Evolutionary conservation across 2,888 invertebrate genomes (phyloP).

Genomic region (Drosophila melanosoma): DNA sequence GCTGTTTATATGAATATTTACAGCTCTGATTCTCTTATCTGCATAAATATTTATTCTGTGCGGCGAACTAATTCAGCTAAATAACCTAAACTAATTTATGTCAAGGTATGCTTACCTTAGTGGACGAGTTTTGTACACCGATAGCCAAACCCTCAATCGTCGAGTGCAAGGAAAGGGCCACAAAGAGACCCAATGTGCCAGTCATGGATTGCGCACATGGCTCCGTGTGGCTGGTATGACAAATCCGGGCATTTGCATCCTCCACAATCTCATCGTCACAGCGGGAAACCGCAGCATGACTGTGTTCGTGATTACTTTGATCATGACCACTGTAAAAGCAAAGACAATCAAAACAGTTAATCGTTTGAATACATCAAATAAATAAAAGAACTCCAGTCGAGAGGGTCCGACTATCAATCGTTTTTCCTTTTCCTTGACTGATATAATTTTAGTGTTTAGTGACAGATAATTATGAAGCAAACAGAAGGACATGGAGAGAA

Average conservation of each 20-base stretch:
- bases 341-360: constrained; percentile 15
- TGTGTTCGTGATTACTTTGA: constrained; percentile 30
- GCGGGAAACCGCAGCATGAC: constrained; percentile 24
- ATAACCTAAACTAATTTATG: constrained; percentile 32
- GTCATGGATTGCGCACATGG: constrained; percentile 88
- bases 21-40: constrained; percentile 48
- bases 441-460: neutral
- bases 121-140: constrained; percentile 89
- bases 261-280: constrained; percentile 72
- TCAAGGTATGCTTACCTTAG: constrained; percentile 86
- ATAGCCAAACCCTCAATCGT: constrained; percentile 93
- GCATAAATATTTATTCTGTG: constrained; percentile 64
- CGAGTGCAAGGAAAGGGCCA: constrained; percentile 91
- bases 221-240: constrained; percentile 89
- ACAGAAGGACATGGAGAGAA: neutral
- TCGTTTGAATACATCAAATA: neutral
- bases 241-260: constrained; percentile 84
- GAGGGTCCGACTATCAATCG: neutral
- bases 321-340: constrained; percentile 38
- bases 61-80: constrained; percentile 20
- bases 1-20: constrained; percentile 27
- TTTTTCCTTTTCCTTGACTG: neutral
- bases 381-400: neutral
- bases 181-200: constrained; percentile 88
- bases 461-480: neutral